phyloP scores from a whole-genome alignment of 1,140 invertebrate genomes.

The Anthonomus grandis region DNA sequence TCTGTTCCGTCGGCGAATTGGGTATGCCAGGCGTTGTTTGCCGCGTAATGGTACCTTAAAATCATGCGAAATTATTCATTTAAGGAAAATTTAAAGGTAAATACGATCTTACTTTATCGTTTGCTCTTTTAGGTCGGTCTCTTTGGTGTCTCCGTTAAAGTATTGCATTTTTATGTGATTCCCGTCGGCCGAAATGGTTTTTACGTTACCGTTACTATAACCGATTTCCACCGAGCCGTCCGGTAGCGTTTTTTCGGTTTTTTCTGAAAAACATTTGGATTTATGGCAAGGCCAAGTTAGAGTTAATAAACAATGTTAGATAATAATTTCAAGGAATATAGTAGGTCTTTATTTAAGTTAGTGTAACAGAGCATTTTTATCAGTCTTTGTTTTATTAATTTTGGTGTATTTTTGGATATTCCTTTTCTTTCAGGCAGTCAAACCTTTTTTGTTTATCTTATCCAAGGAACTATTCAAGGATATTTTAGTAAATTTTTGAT shows the following conservation, averaged over 20 bases:
- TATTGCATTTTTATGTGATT: constrained; percentile 74
- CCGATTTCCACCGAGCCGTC: constrained; percentile 59
- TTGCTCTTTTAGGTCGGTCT: constrained; percentile 71
- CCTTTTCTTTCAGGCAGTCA: too few relatives aligned
- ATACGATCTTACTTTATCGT: constrained; percentile 55
- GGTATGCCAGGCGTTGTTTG: constrained; percentile 78
- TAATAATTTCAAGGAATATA: too few relatives aligned
- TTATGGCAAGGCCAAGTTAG: too few relatives aligned
- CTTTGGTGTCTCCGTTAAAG: constrained; percentile 89
- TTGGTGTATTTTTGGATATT: too few relatives aligned
- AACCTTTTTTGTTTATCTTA: too few relatives aligned
- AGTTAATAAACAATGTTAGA: too few relatives aligned
- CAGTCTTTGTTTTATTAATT: too few relatives aligned
- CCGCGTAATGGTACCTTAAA: constrained; percentile 72
- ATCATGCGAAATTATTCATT: not conserved
- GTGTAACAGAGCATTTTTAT: too few relatives aligned
- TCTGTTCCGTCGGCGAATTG: constrained; percentile 81
- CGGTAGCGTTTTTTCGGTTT: constrained; percentile 32
- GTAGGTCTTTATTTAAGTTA: constrained; percentile 2
- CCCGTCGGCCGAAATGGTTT: constrained; percentile 76
- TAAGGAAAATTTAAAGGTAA: not conserved
- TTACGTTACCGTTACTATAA: constrained; percentile 81
- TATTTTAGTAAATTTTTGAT: too few relatives aligned
- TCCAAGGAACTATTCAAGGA: too few relatives aligned
- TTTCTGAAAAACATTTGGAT: constrained; percentile 32